Conservation (phyloP, 92 coral and sea anemone species). For the Epizoanthus stellaris region DNA sequence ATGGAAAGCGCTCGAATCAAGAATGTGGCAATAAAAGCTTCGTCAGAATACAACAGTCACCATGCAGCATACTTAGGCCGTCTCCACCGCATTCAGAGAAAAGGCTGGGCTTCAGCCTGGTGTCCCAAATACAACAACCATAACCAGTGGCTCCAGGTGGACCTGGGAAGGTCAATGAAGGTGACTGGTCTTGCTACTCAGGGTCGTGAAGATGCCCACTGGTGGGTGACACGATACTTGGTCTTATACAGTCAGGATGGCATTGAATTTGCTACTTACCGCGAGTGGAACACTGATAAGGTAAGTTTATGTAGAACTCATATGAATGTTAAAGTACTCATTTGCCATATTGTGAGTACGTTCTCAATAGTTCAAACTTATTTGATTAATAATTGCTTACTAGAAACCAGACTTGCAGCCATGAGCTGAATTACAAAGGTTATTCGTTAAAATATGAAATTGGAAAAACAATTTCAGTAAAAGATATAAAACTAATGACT, state of each 20-base stretch:
- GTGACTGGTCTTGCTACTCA: constrained; percentile 75
- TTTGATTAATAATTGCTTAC: too few relatives aligned
- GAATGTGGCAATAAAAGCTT: constrained; percentile 68
- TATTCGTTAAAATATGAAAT: too few relatives aligned
- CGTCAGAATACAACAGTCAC: constrained; percentile 64
- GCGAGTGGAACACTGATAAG: constrained; percentile 46
- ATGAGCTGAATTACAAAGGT: too few relatives aligned
- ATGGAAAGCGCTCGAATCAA: constrained; percentile 68
- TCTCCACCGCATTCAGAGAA: constrained; percentile 60
- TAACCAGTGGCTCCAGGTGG: constrained; percentile 66
- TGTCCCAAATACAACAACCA: constrained; percentile 55
- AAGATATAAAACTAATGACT: too few relatives aligned
- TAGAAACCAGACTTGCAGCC: too few relatives aligned
- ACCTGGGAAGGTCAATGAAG: constrained; percentile 50
- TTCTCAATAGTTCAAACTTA: too few relatives aligned
- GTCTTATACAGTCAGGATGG: constrained; percentile 52
- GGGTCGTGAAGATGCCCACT: constrained; percentile 52
- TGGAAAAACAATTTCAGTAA: too few relatives aligned
- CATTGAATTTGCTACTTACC: constrained; percentile 49
- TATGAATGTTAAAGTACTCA: too few relatives aligned
- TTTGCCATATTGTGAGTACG: too few relatives aligned
- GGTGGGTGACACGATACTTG: constrained; percentile 60
- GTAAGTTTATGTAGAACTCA: constrained; percentile 19
- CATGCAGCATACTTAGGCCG: constrained; percentile 71
- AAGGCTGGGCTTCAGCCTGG: constrained; percentile 66